These are phyloP conservation scores for Temnothorax rugatulus DNA, from an alignment of 2,888 invertebrate species.

Conservation along the genomic window DNA sequence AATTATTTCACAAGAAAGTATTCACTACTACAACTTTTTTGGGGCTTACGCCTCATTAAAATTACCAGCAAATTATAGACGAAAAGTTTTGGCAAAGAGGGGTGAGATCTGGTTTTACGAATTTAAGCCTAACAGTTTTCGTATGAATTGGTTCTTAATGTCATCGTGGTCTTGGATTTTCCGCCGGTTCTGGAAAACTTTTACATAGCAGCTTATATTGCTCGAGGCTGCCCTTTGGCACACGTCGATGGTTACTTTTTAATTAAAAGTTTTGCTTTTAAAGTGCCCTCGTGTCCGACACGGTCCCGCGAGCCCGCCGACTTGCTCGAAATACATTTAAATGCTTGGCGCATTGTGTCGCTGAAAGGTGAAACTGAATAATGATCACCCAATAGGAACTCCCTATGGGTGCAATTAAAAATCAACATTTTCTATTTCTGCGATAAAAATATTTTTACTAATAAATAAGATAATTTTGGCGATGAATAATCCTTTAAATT, in stretches of 20 bases:
- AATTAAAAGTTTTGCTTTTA: conserved; percentile 75
- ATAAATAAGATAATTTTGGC: background rate
- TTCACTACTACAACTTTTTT: background rate
- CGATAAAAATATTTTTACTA: background rate
- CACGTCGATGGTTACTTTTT: conserved; percentile 73
- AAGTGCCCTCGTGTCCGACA: conserved; percentile 42
- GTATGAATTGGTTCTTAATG: conserved; percentile 55
- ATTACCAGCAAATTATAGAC: conserved; percentile 1
- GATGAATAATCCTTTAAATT: background rate
- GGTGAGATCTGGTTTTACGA: conserved; percentile 6
- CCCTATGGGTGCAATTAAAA: background rate
- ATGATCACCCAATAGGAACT: background rate
- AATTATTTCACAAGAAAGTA: background rate
- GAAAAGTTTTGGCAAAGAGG: conserved; percentile 25
- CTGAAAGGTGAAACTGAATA: background rate
- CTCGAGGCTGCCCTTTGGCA: conserved; percentile 60
- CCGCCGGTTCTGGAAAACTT: conserved; percentile 66
- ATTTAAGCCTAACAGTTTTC: conserved; percentile 32
- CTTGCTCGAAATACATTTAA: conserved; percentile 19
- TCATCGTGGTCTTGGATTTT: conserved; percentile 30
- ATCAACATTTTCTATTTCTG: background rate
- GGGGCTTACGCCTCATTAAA: conserved; percentile 11
- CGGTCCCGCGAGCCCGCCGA: conserved; percentile 24
- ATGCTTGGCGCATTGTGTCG: background rate
- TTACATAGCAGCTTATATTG: conserved; percentile 72